Evolutionary conservation across 53 echinoderm and acorn worm species (phyloP).

Genomic region (Astropecten irregularis): DNA sequence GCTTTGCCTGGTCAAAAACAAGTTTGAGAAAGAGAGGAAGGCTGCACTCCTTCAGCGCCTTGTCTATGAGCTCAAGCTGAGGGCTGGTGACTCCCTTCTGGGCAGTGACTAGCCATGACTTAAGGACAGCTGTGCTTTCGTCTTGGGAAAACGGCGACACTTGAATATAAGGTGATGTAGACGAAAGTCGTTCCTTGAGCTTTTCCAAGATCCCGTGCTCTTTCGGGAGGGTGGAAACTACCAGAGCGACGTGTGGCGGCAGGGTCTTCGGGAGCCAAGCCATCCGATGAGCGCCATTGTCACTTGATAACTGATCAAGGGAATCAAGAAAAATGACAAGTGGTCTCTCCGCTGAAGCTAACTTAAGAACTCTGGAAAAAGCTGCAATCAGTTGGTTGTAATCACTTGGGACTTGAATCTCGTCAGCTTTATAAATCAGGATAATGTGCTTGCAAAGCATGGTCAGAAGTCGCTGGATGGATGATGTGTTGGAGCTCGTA

Average conservation of each 20-base stretch:
- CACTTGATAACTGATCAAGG: slow-evolving; percentile 57
- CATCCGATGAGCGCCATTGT: slow-evolving; percentile 55
- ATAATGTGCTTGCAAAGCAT: slow-evolving; percentile 50
- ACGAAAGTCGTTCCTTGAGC: slow-evolving; percentile 13
- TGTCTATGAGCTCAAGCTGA: slow-evolving; percentile 29
- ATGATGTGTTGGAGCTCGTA: slow-evolving; percentile 42
- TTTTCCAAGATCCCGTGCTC: slow-evolving; percentile 49
- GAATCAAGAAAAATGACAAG: slow-evolving; percentile 58
- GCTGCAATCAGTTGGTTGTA: slow-evolving; percentile 45
- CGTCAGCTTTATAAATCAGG: slow-evolving; percentile 12
- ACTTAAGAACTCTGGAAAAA: background rate
- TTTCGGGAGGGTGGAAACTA: slow-evolving; percentile 51
- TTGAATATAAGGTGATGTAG: background rate
- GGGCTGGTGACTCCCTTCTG: slow-evolving; percentile 11
- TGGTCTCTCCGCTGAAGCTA: slow-evolving; percentile 39
- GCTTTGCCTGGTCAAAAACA: slow-evolving; percentile 41
- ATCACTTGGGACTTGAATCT: slow-evolving; percentile 39
- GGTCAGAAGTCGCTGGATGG: slow-evolving; percentile 17
- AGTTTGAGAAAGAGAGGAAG: slow-evolving; percentile 63
- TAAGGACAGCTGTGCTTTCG: background rate
- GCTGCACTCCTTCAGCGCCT: slow-evolving; percentile 38
- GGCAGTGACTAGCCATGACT: slow-evolving; percentile 25
- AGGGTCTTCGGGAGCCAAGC: slow-evolving; percentile 56
- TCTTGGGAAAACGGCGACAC: slow-evolving; percentile 30
- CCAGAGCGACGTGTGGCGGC: slow-evolving; percentile 37